Evolutionary conservation across 2,888 invertebrate species (phyloP), one percentile per base, ranked within the genome.

Genomic region (Blomia tropicalis): DNA sequence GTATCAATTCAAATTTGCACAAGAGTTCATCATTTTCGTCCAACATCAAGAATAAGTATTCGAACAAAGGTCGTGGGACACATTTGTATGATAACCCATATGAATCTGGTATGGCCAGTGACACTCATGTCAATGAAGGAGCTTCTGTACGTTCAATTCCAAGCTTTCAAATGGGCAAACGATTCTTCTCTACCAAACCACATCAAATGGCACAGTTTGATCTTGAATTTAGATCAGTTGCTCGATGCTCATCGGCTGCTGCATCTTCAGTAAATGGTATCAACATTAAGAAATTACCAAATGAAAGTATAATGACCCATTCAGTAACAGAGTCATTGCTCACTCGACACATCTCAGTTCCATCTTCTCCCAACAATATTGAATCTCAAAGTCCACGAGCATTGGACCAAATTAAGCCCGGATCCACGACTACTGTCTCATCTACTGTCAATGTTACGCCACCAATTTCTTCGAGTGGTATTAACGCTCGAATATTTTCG

Each of bases 161-260:
- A 27, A 47, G 51, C 51, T 63, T 63, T 63, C 56, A 61, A 30
- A 11, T 63, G n/a, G 47, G 47, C 1, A 59, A 60, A 60, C 59
- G 63, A 4, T 41, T 63, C 29, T 63, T 59, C 30, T 63, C 63
- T 22, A 63, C 47, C 22, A 63, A 63, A 29, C 63, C 63, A 14
- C 63, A 63, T 27, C 51, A 61, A 32, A 51, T 43, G 43, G 43
- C 59, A 19, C 58, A 61, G 56, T 41, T 58, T 19, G 59, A 58
- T 31, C 25, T 14, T 14, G 56, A 56, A 14, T 56, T 56, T 23
- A 56, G 29, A 27, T n/a, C 56, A 23, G 29, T 56, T 19, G 29
- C 29, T 22, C 56, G 51, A 27, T 47, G 51, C 22, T 47, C 51
- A 11, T 47, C 51, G 7, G 51, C 51, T 27, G 51, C 51, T 11